These are phyloP conservation scores for Apocheima hispidaria DNA, from an alignment of 2,888 invertebrate genomes.

Conservation along the genomic window DNA sequence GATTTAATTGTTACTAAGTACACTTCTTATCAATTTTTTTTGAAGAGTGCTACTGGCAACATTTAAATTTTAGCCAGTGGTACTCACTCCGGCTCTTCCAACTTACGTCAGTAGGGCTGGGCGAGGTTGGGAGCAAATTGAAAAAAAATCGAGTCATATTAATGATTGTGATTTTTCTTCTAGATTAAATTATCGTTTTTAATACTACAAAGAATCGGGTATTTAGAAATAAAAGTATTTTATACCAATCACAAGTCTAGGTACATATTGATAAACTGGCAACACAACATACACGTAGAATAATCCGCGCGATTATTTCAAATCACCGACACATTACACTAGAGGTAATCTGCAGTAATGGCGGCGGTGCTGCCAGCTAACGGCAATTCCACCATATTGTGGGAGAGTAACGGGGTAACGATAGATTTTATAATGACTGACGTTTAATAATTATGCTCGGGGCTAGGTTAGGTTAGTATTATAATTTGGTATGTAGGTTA, in stretches of 20 bases:
- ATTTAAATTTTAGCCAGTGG: no score
- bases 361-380: conserved; percentile 72
- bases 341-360: conserved; percentile 81
- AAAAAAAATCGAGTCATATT: no score
- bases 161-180: no score
- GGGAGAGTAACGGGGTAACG: conserved; percentile 55
- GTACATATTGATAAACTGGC: conserved; percentile 75
- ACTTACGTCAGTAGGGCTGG: no score
- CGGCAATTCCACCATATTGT: conserved; percentile 54
- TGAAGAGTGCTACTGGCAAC: no score
- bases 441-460: conserved; percentile 30
- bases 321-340: conserved; percentile 82
- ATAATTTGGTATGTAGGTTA: no score
- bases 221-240: no score
- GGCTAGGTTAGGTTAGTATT: conserved; percentile 4
- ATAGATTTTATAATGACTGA: conserved; percentile 48
- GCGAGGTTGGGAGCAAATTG: no score
- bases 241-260: conserved; percentile 9
- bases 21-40: no score
- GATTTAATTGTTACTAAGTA: no score
- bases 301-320: conserved; percentile 84
- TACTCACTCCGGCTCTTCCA: no score
- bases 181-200: no score
- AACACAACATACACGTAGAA: conserved; percentile 57
- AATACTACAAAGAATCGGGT: background rate